Conservation (phyloP, 2,113 vertebrate genomes). For the Mus musculus region DNA sequence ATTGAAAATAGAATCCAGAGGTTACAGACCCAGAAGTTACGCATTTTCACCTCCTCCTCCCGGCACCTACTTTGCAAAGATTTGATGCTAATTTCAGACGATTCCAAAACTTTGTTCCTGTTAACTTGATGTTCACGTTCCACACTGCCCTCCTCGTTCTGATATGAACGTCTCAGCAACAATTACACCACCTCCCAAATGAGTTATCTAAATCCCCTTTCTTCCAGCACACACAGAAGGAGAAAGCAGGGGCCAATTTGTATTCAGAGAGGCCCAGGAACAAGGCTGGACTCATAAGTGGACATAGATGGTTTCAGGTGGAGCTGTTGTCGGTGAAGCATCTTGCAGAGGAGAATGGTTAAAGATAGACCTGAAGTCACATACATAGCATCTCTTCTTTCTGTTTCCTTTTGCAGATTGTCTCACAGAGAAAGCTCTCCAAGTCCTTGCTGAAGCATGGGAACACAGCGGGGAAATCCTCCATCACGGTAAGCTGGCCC, state of each 20-base stretch:
- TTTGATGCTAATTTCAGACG: slow-evolving; percentile 43
- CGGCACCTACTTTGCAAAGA: neutral
- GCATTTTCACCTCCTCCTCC: neutral
- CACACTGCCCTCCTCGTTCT: slow-evolving; percentile 5
- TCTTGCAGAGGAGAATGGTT: neutral
- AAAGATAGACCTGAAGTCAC: neutral
- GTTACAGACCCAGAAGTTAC: neutral
- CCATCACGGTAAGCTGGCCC: slow-evolving; percentile 92
- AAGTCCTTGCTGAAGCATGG: slow-evolving; percentile 96
- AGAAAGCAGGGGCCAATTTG: neutral
- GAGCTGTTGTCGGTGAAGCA: neutral
- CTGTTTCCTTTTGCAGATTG: slow-evolving; percentile 90
- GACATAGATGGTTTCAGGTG: neutral
- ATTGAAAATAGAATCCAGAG: slow-evolving; percentile 42
- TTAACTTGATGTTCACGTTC: neutral
- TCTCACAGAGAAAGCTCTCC: slow-evolving; percentile 97
- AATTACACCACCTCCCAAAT: neutral
- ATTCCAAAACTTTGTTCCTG: slow-evolving; percentile 14
- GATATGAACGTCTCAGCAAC: slow-evolving; percentile 17
- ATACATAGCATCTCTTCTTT: neutral
- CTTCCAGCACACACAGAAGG: neutral
- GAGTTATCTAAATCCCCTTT: neutral
- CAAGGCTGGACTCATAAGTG: neutral
- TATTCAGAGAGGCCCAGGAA: neutral
- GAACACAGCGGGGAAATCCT: slow-evolving; percentile 95